Evolutionary conservation across 2,888 invertebrate genomes (phyloP), one percentile per base, ranked within the genome.

Genomic region (Erebia epiphron): DNA sequence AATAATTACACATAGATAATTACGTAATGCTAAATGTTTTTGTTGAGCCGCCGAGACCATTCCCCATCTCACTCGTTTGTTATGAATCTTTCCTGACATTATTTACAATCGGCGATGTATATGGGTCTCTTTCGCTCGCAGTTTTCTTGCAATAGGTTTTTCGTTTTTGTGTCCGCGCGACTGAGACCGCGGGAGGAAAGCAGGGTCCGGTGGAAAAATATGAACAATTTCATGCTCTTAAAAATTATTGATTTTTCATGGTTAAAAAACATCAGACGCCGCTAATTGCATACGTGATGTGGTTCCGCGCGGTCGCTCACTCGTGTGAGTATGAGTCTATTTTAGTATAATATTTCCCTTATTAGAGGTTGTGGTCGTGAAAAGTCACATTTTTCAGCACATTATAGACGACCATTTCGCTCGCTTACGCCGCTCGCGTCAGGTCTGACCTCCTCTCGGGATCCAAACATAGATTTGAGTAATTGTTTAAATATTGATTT

Each of bases 221-320:
- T 91, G 90, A 91, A 90, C 90, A 91, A 87, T 85, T 83, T 86
- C 83, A 88, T 87, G 83, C 88, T 88, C 87, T 87, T 89, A 91
- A 91, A 92, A 91, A 88, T 88, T 93, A 93, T 93, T 93, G 93
- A 93, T 93, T 91, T 92, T 92, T 83, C 88, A 87, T 88, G 88
- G 90, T 86, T 85, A 90, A 89, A 91, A 90, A 86, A 85, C 82
- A 86, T 78, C 78, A 79, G 78, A 73, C 79, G 78, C 77, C 77
- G 79, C 83, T 89, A 89, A 89, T 90, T 89, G 90, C 86, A 89
- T 86, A 85, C 83, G 88, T 85, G 86, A 85, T 86, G 86, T 81
- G 82, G 77, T 75, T 80, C 77, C 82, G 80, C 74, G 77, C 81
- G 83, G 83, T 78, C 82, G 81, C 79, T 78, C 78, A 75, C 77